These are phyloP conservation scores for Chloroclysta siterata DNA, from an alignment of 2,888 invertebrate species.

Conservation along the genomic window DNA sequence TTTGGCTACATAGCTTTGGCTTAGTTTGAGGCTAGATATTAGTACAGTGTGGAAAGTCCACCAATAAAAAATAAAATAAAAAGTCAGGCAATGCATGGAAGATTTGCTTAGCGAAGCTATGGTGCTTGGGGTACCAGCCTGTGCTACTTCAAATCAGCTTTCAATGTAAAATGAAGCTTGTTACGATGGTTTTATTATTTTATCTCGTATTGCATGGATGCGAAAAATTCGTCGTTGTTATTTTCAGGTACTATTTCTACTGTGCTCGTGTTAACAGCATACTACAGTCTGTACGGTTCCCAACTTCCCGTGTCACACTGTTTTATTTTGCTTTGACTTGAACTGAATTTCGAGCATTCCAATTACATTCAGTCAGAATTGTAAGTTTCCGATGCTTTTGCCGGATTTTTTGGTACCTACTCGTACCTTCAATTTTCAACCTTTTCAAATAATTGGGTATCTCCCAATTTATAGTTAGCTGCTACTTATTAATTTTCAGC, in stretches of 20 bases:
- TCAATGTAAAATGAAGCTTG: neutral
- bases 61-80: too few relatives aligned
- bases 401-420: conserved; percentile 3
- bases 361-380: conserved; percentile 8
- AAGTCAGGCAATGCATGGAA: neutral
- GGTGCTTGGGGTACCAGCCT: neutral
- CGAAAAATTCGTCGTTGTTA: neutral
- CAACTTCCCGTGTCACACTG: neutral
- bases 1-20: too few relatives aligned
- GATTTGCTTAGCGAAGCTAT: neutral
- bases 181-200: neutral
- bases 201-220: neutral
- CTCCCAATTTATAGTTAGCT: neutral
- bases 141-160: neutral
- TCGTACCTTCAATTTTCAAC: neutral
- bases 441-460: neutral
- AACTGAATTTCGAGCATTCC: conserved; percentile 4
- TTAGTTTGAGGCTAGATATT: too few relatives aligned
- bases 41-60: too few relatives aligned
- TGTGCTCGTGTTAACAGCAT: neutral
- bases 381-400: conserved; percentile 3
- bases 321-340: conserved; percentile 3
- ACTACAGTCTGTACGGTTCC: neutral
- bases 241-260: neutral
- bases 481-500: too few relatives aligned